Evolutionary conservation across 2,888 invertebrate genomes (phyloP), one percentile per base, ranked within the genome.

Genomic region (Chaetogeoica ovagalla): DNA sequence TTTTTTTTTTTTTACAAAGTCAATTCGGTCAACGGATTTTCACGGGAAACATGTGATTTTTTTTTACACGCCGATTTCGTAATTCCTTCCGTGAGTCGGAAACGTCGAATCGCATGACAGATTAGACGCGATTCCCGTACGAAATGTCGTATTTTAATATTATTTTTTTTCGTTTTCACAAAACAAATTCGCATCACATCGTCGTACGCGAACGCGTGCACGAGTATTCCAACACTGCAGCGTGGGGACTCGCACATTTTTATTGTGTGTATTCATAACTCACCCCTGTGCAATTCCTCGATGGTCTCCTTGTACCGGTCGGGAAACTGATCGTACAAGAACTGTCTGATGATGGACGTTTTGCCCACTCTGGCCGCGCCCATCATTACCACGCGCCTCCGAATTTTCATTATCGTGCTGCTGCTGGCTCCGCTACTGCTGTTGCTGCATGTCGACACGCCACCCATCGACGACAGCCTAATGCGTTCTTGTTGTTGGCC

Each of bases 241-340:
- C n/a, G n/a, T n/a, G n/a, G 1, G 13, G 48, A 13, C 48, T 48
- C 82, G 87, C 86, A 19, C 6, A 55, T 5, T 0, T 0, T 55
- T 55, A 55, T 52, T 52, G 52, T 4, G 17, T 55, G 17, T 19
- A 55, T 19, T 19, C n/a, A 19, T 19, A 87, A 89, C 83, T 89
- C 88, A 69, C 88, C 85, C 75, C 89, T 88, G 86, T 90, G 90
- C 68, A 91, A 86, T 85, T 91, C 91, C 85, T 91, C 91, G 7
- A 91, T 89, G 0, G 91, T 91, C 84, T 90, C 89, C 69, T 88
- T 88, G 86, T 91, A 90, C 71, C 89, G 88, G 55, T 87, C 86
- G 15, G 87, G 85, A 85, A 88, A 91, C 17, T 86, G 82, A 83
- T 89, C 88, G 84, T 89, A 89, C 39, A 91, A 87, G 85, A 90